Evolutionary conservation across 1,140 invertebrate species (phyloP).

Genomic region (Bactericera cockerelli): DNA sequence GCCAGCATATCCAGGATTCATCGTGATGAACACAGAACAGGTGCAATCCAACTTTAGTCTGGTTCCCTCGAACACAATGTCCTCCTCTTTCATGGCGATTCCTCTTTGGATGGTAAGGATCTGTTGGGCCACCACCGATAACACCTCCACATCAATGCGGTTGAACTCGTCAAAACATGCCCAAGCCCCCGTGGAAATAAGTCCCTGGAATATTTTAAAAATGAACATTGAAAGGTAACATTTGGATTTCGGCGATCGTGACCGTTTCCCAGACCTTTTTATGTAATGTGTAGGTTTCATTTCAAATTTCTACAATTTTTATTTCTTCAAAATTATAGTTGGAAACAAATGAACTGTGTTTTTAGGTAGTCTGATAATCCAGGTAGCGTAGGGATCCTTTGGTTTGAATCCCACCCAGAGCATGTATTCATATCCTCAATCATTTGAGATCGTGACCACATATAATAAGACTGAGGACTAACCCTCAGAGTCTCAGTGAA

Average conservation of each 20-base stretch:
- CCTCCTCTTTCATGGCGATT: conserved; percentile 56
- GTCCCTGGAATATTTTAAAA: conserved; percentile 54
- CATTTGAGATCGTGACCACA: too few relatives aligned
- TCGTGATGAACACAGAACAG: conserved; percentile 89
- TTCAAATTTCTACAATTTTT: too few relatives aligned
- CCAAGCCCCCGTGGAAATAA: conserved; percentile 91
- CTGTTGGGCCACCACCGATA: conserved; percentile 85
- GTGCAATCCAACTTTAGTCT: conserved; percentile 71
- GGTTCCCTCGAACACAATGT: conserved; percentile 78
- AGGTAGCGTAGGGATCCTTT: too few relatives aligned
- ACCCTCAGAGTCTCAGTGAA: too few relatives aligned
- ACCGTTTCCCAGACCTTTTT: background rate
- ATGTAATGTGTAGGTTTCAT: too few relatives aligned
- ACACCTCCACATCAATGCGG: conserved; percentile 65
- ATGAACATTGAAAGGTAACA: conserved; percentile 14
- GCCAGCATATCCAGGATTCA: conserved; percentile 90
- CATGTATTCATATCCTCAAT: too few relatives aligned
- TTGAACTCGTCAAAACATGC: conserved; percentile 96
- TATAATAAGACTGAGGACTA: too few relatives aligned
- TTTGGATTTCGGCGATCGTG: background rate
- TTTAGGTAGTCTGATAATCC: too few relatives aligned
- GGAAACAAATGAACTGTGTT: too few relatives aligned
- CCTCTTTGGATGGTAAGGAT: conserved; percentile 57
- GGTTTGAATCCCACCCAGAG: too few relatives aligned
- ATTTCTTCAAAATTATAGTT: too few relatives aligned